phyloP scores from a whole-genome alignment of 2,113 vertebrate species.

The Nanger granti region DNA sequence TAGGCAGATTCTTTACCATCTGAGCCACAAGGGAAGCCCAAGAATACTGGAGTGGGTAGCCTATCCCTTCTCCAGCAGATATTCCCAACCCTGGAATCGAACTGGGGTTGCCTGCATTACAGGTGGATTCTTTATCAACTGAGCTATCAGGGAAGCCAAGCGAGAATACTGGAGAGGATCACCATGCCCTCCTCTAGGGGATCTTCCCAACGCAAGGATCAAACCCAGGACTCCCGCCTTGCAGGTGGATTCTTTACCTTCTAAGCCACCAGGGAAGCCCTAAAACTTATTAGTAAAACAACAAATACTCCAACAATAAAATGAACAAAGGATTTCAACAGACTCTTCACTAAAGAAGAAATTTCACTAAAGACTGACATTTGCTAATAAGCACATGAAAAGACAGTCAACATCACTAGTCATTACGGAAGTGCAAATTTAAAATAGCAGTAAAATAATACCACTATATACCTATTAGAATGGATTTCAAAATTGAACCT shows the following conservation, averaged over 20 bases:
- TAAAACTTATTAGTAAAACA: neutral
- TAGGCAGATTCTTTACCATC: neutral
- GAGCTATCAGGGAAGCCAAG: neutral
- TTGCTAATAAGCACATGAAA: neutral
- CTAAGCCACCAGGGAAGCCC: neutral
- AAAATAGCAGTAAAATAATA: neutral
- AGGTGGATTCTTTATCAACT: neutral
- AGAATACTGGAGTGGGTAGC: neutral
- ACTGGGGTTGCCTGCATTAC: neutral
- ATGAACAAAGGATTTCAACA: neutral
- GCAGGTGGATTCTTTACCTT: neutral
- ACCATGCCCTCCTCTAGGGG: neutral
- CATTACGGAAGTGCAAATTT: constrained; percentile 19
- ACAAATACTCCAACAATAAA: neutral
- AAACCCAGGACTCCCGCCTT: neutral
- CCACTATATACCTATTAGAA: neutral
- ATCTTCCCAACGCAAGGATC: neutral
- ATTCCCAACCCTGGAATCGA: neutral
- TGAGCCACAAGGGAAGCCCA: neutral
- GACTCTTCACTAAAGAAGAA: neutral
- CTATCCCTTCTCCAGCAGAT: neutral
- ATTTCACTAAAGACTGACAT: neutral
- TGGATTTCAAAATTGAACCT: neutral
- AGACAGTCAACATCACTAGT: neutral
- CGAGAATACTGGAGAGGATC: neutral